Evolutionary conservation across 2,797 vertebrate species (phyloP), one percentile per base, ranked within the genome.

Genomic region (Urocyon cinereoargenteus): DNA sequence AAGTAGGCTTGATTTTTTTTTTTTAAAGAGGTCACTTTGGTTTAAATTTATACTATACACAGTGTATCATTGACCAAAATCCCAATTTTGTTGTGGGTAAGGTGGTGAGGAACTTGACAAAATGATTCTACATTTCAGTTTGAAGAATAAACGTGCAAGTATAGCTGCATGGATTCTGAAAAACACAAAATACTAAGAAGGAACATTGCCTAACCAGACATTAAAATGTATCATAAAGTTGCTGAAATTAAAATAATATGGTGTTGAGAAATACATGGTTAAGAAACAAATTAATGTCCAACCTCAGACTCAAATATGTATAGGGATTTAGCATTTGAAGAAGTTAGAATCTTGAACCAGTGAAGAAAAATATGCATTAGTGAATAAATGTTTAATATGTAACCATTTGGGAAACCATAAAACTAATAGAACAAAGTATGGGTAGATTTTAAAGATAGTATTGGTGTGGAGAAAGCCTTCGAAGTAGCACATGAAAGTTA

Each of bases 91-190:
- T 57, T 78, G 18, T 22, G 53, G 72, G 18, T 11, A 66, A 14
- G 6, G 5, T 59, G 9, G 24, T 93, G 13, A 96, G 19, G n/a
- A 92, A 83, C 19, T 72, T 88, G 78, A 78, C 1, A 40, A 77
- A 84, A 96, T 28, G 22, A 66, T 94, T 94, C 18, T 75, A 36
- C 88, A 61, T 91, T 96, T 88, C 19, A 94, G 19, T 89, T 77
- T 82, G 72, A 95, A 77, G n/a, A 64, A 53, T 68, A 77, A 81
- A 51, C 7, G 15, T 81, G 31, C 9, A 73, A 72, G 26, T 45
- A 61, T 45, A 97, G 51, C 28, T 86, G 45, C 14, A 86, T 77
- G 59, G 87, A 72, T 92, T 85, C 26, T 95, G 49, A 94, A 94
- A 93, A 86, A 24, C 24, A 93, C 26, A 90, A 92, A 95, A 64